Evolutionary conservation across 2,888 invertebrate genomes (phyloP).

Genomic region (Drosophila anceps): DNA sequence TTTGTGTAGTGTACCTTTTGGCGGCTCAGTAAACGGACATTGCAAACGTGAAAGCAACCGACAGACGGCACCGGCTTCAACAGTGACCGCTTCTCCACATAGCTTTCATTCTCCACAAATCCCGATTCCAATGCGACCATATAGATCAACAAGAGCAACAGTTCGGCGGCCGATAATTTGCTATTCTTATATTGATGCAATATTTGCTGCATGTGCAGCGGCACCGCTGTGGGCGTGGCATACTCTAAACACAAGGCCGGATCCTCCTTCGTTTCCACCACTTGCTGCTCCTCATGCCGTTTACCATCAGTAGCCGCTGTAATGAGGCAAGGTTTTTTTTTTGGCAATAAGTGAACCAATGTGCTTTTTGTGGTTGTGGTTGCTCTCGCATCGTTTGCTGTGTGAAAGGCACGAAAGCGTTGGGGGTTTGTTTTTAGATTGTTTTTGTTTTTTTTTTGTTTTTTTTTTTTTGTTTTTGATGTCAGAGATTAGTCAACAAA

Average conservation of each 20-base stretch:
- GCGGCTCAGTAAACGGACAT: conserved; percentile 64
- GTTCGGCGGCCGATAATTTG: conserved; percentile 58
- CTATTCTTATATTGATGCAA: conserved; percentile 40
- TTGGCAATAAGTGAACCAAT: conserved; percentile 37
- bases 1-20: conserved; percentile 16
- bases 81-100: conserved; percentile 37
- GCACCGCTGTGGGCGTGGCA: conserved; percentile 72
- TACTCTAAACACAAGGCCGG: conserved; percentile 71
- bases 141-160: conserved; percentile 80
- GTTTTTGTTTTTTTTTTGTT: too few species aligned
- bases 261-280: neutral
- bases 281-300: conserved; percentile 1
- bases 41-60: conserved; percentile 70
- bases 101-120: conserved; percentile 65
- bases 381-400: conserved; percentile 38
- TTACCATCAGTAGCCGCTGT: conserved; percentile 28
- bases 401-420: conserved; percentile 23
- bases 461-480: conserved; percentile 43
- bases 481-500: conserved; percentile 44
- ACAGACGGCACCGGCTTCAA: conserved; percentile 57
- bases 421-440: neutral
- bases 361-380: conserved; percentile 12
- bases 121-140: conserved; percentile 82
- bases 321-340: conserved; percentile 54
- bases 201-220: conserved; percentile 75